phyloP scores from a whole-genome alignment of 2,888 invertebrate genomes.

The Mesorhabditis spiculigera region DNA sequence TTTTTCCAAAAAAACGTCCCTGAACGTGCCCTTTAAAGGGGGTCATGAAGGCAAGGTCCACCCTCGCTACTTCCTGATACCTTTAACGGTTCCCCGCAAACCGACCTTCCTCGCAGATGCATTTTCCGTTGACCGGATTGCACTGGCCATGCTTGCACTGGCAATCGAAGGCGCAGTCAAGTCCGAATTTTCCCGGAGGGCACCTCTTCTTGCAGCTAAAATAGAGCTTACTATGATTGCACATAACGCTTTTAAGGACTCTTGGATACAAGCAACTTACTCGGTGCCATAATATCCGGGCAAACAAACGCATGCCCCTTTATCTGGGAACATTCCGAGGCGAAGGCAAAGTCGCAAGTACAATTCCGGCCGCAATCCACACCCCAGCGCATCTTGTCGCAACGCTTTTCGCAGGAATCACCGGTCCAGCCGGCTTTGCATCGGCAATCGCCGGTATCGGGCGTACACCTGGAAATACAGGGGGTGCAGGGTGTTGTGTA shows the following conservation, averaged over 20 bases:
- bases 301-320: constrained; percentile 31
- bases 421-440: constrained; percentile 55
- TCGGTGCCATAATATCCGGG: constrained; percentile 26
- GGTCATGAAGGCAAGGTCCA: no score
- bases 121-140: constrained; percentile 42
- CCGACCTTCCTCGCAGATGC: constrained; percentile 34
- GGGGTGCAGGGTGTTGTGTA: no score
- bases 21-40: no score
- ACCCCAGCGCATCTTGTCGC: constrained; percentile 29
- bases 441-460: constrained; percentile 51
- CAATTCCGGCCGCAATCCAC: constrained; percentile 44
- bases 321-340: constrained; percentile 27
- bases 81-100: no score
- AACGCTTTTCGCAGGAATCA: constrained; percentile 32
- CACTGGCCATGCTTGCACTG: constrained; percentile 48
- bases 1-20: no score
- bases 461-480: constrained; percentile 43
- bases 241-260: no score
- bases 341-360: constrained; percentile 31
- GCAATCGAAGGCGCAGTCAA: constrained; percentile 58
- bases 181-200: constrained; percentile 76
- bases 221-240: no score
- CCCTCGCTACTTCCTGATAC: not conserved
- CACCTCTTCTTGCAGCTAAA: constrained; percentile 61
- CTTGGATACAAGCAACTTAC: not conserved